A percentile compares a stretch with the other conserved stretches of the same genome.
phyloP scores from a whole-genome alignment of 1,140 invertebrate species.

The Solen grandis region DNA sequence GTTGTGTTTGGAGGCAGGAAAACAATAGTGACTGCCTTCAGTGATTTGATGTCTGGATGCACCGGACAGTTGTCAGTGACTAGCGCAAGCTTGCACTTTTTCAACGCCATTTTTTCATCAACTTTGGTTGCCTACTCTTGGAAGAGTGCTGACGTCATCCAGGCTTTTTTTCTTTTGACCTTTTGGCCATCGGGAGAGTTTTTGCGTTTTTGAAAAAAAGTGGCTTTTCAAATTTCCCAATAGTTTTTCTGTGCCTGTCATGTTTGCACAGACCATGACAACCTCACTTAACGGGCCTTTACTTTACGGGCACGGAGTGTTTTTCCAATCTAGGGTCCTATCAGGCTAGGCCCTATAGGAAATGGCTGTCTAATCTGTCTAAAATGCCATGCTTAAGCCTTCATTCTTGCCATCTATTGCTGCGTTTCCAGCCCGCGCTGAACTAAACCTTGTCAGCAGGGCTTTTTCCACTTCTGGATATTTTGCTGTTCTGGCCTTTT shows the following conservation, averaged over 20 bases:
- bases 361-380: neutral
- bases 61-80: constrained; percentile 58
- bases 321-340: neutral
- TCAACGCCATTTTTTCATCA: constrained; percentile 50
- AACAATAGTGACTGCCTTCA: constrained; percentile 67
- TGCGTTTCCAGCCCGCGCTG: no score
- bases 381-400: no score
- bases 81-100: constrained; percentile 54
- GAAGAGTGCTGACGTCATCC: constrained; percentile 46
- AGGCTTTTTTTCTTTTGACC: constrained; percentile 79
- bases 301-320: neutral
- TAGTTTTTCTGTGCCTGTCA: neutral
- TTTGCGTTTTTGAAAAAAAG: constrained; percentile 10
- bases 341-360: neutral
- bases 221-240: neutral
- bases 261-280: neutral
- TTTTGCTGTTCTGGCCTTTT: no score
- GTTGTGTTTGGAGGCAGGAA: constrained; percentile 62
- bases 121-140: constrained; percentile 54
- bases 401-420: no score
- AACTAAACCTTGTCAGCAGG: no score
- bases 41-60: constrained; percentile 50
- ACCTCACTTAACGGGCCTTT: neutral
- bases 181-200: constrained; percentile 40
- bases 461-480: no score